Conservation (phyloP, 2,888 invertebrate genomes). For the Ennomos erosarius region DNA sequence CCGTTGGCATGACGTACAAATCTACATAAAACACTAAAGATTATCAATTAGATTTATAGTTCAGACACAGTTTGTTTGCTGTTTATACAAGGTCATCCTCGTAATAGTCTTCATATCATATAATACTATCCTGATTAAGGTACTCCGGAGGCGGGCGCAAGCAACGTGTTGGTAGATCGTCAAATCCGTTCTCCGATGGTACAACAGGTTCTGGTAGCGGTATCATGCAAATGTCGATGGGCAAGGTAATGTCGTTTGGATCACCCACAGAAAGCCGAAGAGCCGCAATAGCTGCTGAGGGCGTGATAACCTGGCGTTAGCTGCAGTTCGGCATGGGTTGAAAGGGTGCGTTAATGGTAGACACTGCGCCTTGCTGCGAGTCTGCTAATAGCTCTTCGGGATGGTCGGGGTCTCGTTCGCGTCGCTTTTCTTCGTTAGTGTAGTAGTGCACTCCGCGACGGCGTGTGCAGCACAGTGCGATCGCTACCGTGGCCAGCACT, state of each 20-base stretch:
- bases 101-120: constrained; percentile 75
- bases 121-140: constrained; percentile 55
- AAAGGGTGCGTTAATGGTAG: constrained; percentile 75
- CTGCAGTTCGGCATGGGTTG: constrained; percentile 66
- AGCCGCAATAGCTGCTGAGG: constrained; percentile 23
- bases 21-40: too few species aligned
- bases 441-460: constrained; percentile 91
- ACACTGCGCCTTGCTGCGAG: constrained; percentile 68
- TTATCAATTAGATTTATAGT: neutral
- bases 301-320: constrained; percentile 66
- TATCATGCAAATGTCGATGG: constrained; percentile 17
- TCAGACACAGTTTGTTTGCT: constrained; percentile 23
- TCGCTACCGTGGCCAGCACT: constrained; percentile 81
- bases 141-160: constrained; percentile 54
- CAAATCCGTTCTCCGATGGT: constrained; percentile 33
- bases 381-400: constrained; percentile 70
- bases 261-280: constrained; percentile 34
- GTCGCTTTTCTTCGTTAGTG: constrained; percentile 90
- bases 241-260: neutral
- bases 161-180: constrained; percentile 53
- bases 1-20: too few species aligned
- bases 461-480: constrained; percentile 87
- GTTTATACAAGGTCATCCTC: constrained; percentile 75
- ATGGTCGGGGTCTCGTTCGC: constrained; percentile 70
- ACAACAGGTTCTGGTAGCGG: constrained; percentile 15